Conservation (phyloP, 2,113 vertebrate species). For the Ctenodactylus gundi region DNA sequence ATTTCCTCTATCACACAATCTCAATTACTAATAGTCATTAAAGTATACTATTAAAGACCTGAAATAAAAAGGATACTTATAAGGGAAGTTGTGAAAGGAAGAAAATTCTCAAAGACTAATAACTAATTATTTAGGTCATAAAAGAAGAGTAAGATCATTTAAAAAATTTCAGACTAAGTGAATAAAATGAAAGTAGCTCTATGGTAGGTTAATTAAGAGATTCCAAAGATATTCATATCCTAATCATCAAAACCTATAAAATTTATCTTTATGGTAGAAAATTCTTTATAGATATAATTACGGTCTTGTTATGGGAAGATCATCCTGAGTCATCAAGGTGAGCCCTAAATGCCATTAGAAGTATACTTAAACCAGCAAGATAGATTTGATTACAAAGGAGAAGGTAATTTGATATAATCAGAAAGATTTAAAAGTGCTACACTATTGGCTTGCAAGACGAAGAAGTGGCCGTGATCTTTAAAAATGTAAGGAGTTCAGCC, state of each 20-base stretch:
- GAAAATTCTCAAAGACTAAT: neutral
- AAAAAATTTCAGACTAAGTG: neutral
- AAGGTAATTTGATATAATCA: neutral
- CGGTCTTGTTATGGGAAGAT: neutral
- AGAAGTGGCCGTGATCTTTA: neutral
- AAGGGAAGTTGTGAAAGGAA: neutral
- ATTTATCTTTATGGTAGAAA: neutral
- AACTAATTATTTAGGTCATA: neutral
- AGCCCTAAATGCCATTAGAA: neutral
- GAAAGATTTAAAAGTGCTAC: neutral
- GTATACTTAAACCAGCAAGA: neutral
- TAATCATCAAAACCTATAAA: neutral
- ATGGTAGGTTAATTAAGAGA: neutral
- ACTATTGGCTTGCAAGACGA: neutral
- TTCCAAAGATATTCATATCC: neutral
- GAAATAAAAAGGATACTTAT: neutral
- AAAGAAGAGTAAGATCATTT: neutral
- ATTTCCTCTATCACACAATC: neutral
- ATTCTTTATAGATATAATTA: neutral
- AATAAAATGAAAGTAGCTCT: neutral
- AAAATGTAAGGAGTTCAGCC: neutral
- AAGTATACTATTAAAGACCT: neutral
- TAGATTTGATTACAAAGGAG: neutral
- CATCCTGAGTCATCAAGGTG: neutral
- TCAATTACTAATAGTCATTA: constrained; percentile 42